Conservation (phyloP, 2,797 vertebrate genomes). For the Squalus acanthias region DNA sequence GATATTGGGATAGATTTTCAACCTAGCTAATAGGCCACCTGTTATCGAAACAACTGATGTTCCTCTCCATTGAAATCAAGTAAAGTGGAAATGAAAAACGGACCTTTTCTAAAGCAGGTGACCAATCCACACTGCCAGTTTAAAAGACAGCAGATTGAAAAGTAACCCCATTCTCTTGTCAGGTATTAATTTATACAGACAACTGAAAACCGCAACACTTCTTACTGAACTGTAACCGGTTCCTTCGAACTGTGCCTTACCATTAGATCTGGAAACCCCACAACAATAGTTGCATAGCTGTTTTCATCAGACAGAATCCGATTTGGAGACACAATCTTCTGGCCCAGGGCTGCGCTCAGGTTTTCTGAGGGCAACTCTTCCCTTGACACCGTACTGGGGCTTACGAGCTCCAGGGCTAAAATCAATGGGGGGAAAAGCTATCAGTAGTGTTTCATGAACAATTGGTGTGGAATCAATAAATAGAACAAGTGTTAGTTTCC, state of each 20-base stretch:
- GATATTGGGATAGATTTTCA: neutral
- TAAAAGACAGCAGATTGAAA: neutral
- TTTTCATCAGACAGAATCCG: slow-evolving; percentile 72
- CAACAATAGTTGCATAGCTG: slow-evolving; percentile 71
- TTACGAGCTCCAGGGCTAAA: slow-evolving; percentile 57
- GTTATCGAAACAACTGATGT: neutral
- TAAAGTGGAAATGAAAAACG: neutral
- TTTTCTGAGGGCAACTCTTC: slow-evolving; percentile 84
- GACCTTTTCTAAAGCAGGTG: neutral
- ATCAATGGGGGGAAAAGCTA: neutral
- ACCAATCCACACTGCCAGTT: no score
- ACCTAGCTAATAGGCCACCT: neutral
- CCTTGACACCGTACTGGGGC: slow-evolving; percentile 72
- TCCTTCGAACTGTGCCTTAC: slow-evolving; percentile 56
- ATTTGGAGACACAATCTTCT: slow-evolving; percentile 88
- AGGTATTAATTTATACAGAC: neutral
- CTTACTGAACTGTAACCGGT: neutral
- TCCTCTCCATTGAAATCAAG: neutral
- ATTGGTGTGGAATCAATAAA: neutral
- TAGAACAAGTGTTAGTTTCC: neutral
- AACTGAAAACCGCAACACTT: neutral
- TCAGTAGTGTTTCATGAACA: neutral
- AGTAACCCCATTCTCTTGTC: neutral
- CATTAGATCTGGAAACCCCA: slow-evolving; percentile 94
- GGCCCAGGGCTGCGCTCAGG: slow-evolving; percentile 79